Percentiles rank a stretch among this genome's conserved stretches.
Evolutionary conservation across 2,113 vertebrate species (phyloP).

Genomic region (Osmerus mordax): DNA sequence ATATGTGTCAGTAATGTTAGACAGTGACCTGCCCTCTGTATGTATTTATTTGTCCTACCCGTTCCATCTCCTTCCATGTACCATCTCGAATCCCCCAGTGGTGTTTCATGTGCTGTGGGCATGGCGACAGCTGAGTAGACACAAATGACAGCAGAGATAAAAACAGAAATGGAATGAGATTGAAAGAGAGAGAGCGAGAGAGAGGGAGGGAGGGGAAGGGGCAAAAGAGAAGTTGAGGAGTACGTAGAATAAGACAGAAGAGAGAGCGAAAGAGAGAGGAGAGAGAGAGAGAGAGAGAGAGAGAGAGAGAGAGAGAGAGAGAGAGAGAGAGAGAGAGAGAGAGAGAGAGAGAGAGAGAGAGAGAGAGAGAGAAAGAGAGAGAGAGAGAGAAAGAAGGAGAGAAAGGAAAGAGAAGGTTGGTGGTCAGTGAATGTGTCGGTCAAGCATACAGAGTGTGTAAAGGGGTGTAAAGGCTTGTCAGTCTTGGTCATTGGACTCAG

Average conservation of each 20-base stretch:
- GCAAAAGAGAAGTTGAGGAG: neutral
- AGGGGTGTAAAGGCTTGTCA: constrained; percentile 61
- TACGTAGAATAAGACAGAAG: constrained; percentile 3
- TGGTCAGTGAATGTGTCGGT: constrained; percentile 56
- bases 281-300: neutral
- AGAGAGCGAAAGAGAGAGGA: neutral
- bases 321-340: too few relatives aligned
- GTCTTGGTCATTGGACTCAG: constrained; percentile 62
- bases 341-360: neutral
- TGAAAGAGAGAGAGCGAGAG: constrained; percentile 23
- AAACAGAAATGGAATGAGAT: constrained; percentile 31
- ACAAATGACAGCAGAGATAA: neutral
- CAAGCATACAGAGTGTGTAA: constrained; percentile 63
- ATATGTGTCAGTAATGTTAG: constrained; percentile 52
- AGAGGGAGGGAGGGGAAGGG: constrained; percentile 12
- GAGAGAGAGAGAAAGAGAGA: too few relatives aligned
- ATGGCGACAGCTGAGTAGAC: constrained; percentile 18
- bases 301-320: too few relatives aligned
- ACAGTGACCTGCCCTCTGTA: constrained; percentile 38
- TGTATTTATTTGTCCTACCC: constrained; percentile 36
- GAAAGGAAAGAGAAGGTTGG: constrained; percentile 2
- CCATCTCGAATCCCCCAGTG: constrained; percentile 28
- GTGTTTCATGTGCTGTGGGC: constrained; percentile 24
- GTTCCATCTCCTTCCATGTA: constrained; percentile 23
- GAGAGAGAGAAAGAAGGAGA: constrained; percentile 5